These are phyloP conservation scores for Drosophila bipectinata DNA, from an alignment of 1,140 invertebrate genomes.

Conservation along the genomic window DNA sequence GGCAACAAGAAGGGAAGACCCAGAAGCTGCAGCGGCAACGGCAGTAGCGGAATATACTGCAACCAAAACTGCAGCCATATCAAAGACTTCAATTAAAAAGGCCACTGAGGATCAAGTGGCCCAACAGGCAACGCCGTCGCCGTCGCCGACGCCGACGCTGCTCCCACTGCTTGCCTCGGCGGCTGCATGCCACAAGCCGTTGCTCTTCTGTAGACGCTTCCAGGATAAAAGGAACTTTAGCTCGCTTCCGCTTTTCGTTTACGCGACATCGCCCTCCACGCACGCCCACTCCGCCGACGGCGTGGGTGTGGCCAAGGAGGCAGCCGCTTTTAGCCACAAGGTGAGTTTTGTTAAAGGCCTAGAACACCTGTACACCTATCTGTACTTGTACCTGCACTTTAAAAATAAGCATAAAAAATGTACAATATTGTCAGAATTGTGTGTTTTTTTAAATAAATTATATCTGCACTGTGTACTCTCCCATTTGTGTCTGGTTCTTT, in stretches of 20 bases:
- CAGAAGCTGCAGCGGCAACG: conserved; percentile 1
- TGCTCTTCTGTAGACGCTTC: conserved; percentile 77
- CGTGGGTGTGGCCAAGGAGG: conserved; percentile 75
- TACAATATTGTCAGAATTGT: too few relatives aligned
- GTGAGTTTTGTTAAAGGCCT: conserved; percentile 42
- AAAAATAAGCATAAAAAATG: background rate
- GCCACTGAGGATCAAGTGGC: background rate
- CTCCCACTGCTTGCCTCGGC: conserved; percentile 64
- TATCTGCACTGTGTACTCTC: background rate
- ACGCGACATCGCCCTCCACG: conserved; percentile 74
- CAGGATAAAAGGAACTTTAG: conserved; percentile 80
- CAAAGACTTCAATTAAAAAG: conserved; percentile 21
- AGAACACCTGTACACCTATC: background rate
- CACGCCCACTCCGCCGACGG: conserved; percentile 76
- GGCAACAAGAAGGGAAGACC: conserved; percentile 14
- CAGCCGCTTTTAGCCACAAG: conserved; percentile 73
- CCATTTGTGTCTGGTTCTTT: conserved; percentile 1
- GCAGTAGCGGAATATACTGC: background rate
- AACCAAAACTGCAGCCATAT: conserved; percentile 2
- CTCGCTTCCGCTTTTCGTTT: conserved; percentile 76
- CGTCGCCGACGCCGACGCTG: conserved; percentile 53
- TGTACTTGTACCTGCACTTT: too few relatives aligned
- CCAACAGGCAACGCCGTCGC: conserved; percentile 16
- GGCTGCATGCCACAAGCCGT: conserved; percentile 72
- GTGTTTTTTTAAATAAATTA: conserved; percentile 1